Evolutionary conservation across 2,888 invertebrate species (phyloP).

Genomic region (Neoascia interrupta): DNA sequence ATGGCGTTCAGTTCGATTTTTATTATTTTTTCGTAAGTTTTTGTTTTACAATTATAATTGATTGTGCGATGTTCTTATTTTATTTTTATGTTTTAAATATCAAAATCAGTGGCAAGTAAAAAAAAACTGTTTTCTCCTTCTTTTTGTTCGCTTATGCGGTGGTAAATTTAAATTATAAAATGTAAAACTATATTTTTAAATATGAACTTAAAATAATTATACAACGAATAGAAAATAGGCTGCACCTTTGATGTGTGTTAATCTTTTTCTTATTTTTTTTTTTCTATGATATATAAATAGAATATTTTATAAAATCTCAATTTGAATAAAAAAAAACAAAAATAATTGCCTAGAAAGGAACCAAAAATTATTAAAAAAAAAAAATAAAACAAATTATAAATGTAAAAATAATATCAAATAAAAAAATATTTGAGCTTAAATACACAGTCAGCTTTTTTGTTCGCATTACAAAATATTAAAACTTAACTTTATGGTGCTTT

Average conservation of each 20-base stretch:
- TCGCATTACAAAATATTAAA: constrained; percentile 54
- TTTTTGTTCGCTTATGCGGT: constrained; percentile 11
- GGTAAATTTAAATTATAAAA: constrained; percentile 19
- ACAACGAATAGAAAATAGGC: constrained; percentile 28
- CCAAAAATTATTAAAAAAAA: constrained; percentile 40
- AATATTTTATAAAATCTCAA: constrained; percentile 43
- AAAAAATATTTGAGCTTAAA: constrained; percentile 62
- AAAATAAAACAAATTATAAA: constrained; percentile 9
- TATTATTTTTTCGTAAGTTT: constrained; percentile 4
- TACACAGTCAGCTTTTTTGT: constrained; percentile 57
- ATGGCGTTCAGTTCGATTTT: constrained; percentile 50
- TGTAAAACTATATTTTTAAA: constrained; percentile 15
- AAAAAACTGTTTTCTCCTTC: background rate
- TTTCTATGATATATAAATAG: constrained; percentile 49
- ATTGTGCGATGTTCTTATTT: constrained; percentile 59
- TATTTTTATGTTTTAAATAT: constrained; percentile 25
- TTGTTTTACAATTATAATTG: constrained; percentile 54
- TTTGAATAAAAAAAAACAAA: constrained; percentile 27
- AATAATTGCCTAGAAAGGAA: constrained; percentile 44
- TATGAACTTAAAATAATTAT: constrained; percentile 13
- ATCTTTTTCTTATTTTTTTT: too few species aligned
- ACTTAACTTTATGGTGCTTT: constrained; percentile 53
- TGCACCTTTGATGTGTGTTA: constrained; percentile 40
- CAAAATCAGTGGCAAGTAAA: constrained; percentile 30
- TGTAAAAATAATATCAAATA: constrained; percentile 43